Percentiles rank a stretch among this genome's conserved stretches.
Evolutionary conservation across 2,888 invertebrate genomes (phyloP).

Genomic region (Didymodactylos carnosus): DNA sequence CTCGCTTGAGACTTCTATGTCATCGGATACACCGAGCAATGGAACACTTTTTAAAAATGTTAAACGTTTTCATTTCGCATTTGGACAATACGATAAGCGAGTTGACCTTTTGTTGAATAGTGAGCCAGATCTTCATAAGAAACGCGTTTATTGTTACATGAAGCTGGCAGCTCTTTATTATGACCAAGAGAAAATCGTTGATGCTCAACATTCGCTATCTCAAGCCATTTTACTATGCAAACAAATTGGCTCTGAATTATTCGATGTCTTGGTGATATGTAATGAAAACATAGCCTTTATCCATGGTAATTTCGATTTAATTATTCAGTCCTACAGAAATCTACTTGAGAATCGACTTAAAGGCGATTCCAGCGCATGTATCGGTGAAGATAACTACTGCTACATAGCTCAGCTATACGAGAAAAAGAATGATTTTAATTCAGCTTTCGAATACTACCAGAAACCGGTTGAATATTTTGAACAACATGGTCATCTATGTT

Average conservation of each 20-base stretch:
- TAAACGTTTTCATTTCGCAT: not conserved
- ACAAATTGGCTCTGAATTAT: not conserved
- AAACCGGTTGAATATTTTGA: not conserved
- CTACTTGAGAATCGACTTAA: not conserved
- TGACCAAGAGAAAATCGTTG: not conserved
- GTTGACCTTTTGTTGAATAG: not conserved
- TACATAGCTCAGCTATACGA: not conserved
- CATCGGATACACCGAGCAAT: not conserved
- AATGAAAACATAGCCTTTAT: not conserved
- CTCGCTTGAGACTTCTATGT: too few species aligned
- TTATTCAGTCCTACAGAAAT: not conserved
- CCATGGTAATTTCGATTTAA: not conserved
- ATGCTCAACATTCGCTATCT: not conserved
- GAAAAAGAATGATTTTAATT: not conserved
- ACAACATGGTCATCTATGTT: not conserved
- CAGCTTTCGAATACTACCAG: not conserved
- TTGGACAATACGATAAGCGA: not conserved
- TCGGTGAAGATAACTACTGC: not conserved
- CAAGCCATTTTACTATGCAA: not conserved
- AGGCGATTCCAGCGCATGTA: not conserved
- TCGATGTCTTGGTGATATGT: not conserved
- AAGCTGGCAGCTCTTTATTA: not conserved
- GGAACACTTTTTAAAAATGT: not conserved
- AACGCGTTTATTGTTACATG: not conserved
- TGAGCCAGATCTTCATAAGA: not conserved